Conservation (phyloP, 2,113 vertebrate genomes). For the Nesogale talazaci region DNA sequence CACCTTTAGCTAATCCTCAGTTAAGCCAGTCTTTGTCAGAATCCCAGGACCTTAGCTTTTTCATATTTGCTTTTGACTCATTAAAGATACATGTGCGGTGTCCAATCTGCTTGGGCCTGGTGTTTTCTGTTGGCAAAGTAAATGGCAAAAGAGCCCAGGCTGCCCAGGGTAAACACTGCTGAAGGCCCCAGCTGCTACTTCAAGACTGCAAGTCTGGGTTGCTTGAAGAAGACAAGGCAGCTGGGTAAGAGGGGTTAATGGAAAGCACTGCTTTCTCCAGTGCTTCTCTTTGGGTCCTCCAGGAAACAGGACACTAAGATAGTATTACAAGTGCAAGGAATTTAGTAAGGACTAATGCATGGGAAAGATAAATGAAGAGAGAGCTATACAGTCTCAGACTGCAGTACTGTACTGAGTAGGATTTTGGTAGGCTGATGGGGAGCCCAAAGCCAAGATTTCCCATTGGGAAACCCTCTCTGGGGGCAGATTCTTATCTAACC, state of each 20-base stretch:
- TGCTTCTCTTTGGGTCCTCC: background rate
- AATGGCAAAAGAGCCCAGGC: constrained; percentile 60
- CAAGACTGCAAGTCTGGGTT: background rate
- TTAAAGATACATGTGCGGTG: constrained; percentile 64
- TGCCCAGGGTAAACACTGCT: constrained; percentile 1
- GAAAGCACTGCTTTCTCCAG: background rate
- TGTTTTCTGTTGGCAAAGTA: constrained; percentile 65
- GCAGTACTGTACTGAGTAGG: background rate
- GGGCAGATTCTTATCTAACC: background rate
- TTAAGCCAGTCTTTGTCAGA: background rate
- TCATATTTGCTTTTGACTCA: constrained; percentile 58
- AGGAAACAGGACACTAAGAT: background rate
- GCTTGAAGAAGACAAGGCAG: background rate
- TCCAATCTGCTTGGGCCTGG: constrained; percentile 5
- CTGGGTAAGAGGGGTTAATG: background rate
- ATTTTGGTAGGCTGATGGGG: background rate
- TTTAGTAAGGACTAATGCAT: background rate
- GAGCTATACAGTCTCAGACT: too few relatives aligned
- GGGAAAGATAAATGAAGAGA: background rate
- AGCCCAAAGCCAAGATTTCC: background rate
- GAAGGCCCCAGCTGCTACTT: constrained; percentile 53
- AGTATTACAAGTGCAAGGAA: background rate
- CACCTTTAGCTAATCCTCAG: background rate
- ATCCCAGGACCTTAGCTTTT: constrained; percentile 43
- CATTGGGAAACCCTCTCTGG: background rate